Conservation (phyloP, 2,888 invertebrate genomes). For the Diachrysia chrysitis region DNA sequence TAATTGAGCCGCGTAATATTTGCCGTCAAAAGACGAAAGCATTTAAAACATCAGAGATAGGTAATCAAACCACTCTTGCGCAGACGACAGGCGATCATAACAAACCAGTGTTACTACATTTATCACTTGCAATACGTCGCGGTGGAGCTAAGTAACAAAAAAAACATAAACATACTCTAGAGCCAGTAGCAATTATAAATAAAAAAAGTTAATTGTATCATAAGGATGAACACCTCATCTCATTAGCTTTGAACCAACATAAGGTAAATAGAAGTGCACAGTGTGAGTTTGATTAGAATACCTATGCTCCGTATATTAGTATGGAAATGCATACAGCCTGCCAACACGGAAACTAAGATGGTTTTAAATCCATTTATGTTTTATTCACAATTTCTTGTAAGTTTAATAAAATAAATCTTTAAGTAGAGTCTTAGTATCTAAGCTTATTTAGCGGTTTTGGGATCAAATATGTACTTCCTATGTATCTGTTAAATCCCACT, state of each 20-base stretch:
- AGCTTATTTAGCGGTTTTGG: no score
- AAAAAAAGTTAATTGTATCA: conserved; percentile 32
- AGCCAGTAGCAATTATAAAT: conserved; percentile 35
- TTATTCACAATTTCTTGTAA: no score
- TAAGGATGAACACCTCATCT: conserved; percentile 32
- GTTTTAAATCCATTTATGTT: no score
- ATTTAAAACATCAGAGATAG: conserved; percentile 5
- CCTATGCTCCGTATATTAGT: no score
- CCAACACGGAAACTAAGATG: no score
- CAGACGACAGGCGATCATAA: conserved; percentile 30
- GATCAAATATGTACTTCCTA: no score
- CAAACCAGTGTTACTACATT: conserved; percentile 25
- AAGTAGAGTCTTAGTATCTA: no score
- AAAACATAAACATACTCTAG: conserved; percentile 16
- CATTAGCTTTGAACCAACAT: conserved; percentile 35
- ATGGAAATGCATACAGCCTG: no score
- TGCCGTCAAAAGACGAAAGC: conserved; percentile 1
- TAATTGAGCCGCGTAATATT: not conserved
- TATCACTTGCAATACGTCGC: conserved; percentile 9
- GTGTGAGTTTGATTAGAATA: not conserved
- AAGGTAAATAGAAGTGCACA: conserved; percentile 32
- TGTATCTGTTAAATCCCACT: no score
- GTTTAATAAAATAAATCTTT: no score
- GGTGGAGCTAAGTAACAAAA: not conserved
- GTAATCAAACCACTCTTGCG: conserved; percentile 8